Base-by-base conservation (phyloP, 2,888 invertebrate genomes). In the Imbricaverruca yamaguchii region DNA sequence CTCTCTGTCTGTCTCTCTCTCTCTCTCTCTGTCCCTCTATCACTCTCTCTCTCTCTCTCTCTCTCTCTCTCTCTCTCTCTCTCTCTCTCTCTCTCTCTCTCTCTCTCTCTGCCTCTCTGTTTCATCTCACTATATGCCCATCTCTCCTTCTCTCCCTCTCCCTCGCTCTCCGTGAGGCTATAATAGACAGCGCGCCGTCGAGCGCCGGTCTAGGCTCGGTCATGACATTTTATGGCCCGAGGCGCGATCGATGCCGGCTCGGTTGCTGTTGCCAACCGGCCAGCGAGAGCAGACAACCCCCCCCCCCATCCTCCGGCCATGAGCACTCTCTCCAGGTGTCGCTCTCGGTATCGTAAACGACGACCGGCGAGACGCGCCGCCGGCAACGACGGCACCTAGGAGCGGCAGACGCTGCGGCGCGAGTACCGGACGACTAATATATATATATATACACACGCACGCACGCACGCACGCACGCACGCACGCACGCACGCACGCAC, bases 211-310 rank as follows among this genome's bases (percentile, higher is more conserved):
- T 53, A 74, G 74, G 53, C 74, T 18, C 74, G 53, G 8, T 53
- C 74, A 53, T 53, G 74, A 74, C 74, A 74, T 74, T 74, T 74
- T 74, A 74, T 74, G 15, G 74, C 74, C 74, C 6, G 53, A 6
- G 74, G 74, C 74, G 74, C 74, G 74, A 74, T 74, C 74, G 74
- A 74, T 74, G 74, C 74, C 74, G 53, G 53, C 74, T 59, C 53
- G 74, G 8, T 53, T 7, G 53, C 74, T 53, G 74, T 74, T 74
- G 74, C 53, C 74, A 74, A 53, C 74, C 21, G 74, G 8, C 18
- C 53, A 18, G 74, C 9, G 53, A 53, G 53, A 74, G 74, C 74
- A 7, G 39, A 12, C 65, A 8, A 1, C n/a, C 10, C 2, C 0
- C 18, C 11, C 21, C 55, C 4, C 21, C 23, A 21, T 21, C 74